A percentile compares a stretch with the other conserved stretches of the same genome.
phyloP scores from a whole-genome alignment of 1,140 invertebrate genomes.

The Polypedilum vanderplanki region DNA sequence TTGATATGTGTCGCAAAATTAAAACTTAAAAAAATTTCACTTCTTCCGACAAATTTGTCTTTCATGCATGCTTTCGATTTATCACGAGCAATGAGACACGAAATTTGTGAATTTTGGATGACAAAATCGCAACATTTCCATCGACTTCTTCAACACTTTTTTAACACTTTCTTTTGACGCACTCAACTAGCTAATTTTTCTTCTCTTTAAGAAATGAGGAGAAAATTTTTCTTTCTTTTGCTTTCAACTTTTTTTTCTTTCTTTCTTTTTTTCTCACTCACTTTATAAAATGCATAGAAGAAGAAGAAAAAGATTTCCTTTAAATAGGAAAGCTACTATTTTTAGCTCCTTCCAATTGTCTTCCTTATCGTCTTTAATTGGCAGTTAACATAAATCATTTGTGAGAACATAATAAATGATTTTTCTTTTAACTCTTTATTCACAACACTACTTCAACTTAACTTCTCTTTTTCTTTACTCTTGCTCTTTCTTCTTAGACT shows the following conservation, averaged over 20 bases:
- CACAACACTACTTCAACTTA: neutral
- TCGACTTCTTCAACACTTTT: neutral
- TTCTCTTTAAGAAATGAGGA: too few species aligned
- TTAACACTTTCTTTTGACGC: neutral
- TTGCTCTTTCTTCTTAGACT: neutral
- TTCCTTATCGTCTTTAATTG: slow-evolving; percentile 18
- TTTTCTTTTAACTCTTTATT: neutral
- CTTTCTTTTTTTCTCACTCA: neutral
- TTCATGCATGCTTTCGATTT: slow-evolving; percentile 24
- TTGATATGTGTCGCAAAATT: neutral
- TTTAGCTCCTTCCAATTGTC: neutral
- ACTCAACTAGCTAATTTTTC: neutral
- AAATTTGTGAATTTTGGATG: neutral
- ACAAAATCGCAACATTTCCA: slow-evolving; percentile 1
- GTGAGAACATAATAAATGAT: slow-evolving; percentile 24
- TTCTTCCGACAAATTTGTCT: neutral
- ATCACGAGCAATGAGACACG: neutral
- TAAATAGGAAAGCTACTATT: slow-evolving; percentile 6
- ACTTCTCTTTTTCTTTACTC: neutral
- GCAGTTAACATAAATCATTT: slow-evolving; percentile 16
- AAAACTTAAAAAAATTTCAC: neutral
- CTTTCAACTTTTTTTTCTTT: neutral
- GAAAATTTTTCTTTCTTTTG: neutral
- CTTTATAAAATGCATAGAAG: neutral
- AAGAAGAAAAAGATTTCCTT: neutral